Evolutionary conservation across 2,888 invertebrate genomes (phyloP), one percentile per base, ranked within the genome.

Genomic region (Reticulitermes lucifugus): DNA sequence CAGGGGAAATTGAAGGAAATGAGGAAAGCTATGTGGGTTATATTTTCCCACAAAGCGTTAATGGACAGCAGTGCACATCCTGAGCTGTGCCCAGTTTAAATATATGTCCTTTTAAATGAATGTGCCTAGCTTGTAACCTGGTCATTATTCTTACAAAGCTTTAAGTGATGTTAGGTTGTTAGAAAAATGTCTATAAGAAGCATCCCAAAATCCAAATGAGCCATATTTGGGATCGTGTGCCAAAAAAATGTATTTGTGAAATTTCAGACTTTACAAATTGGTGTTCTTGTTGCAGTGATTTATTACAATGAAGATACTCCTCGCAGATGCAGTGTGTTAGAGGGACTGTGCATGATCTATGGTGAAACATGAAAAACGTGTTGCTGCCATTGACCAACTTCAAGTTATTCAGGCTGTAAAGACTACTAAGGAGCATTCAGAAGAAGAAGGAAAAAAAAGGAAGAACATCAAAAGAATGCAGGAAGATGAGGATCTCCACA

Each of bases 11-110:
- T 86, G 22, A 81, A 84, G 71, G 84, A 59, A 25, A 86, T 86
- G 87, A 83, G 60, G 21, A 82, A 81, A 81, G 84, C 84, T 73
- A 79, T 88, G 25, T 86, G 86, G 87, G 86, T 86, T 14, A 85
- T 75, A 3, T 88, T 86, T 46, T 85, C 81, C 71, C 87, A 87
- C 79, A 84, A 84, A 25, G 79, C 51, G 22, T 87, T 86, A n/a
- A 85, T 85, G 46, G 79, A 87, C 77, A 85, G 85, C 18, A 85
- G 85, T 5, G 87, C 86, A 21, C 77, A 77, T 25, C 87, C 87
- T 79, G 70, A 77, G 22, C 75, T 86, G 29, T 86, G 86, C 60
- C 86, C 25, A 25, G 25, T 25, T 25, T 25, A 25, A 25, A 25
- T 25, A 25, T 25, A 25, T 25, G 25, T 25, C 25, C 25, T 25